phyloP scores from a whole-genome alignment of 2,113 vertebrate genomes.

The Cyanoderma ruficeps region DNA sequence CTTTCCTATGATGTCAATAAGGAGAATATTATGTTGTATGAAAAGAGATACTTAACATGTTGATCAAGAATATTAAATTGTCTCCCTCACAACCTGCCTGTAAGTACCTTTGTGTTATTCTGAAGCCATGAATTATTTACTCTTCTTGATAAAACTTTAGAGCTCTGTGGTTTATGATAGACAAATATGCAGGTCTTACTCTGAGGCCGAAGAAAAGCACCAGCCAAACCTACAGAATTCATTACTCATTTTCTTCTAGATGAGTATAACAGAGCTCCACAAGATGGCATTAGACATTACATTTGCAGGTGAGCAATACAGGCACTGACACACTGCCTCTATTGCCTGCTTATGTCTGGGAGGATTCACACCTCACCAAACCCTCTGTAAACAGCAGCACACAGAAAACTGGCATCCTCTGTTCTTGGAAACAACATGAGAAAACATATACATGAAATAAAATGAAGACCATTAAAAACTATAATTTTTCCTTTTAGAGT shows the following conservation, averaged over 20 bases:
- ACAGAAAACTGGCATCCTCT: background rate
- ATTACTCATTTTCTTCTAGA: background rate
- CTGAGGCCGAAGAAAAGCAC: background rate
- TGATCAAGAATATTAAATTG: background rate
- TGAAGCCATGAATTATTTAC: background rate
- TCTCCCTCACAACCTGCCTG: background rate
- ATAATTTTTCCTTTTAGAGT: background rate
- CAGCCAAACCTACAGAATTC: background rate
- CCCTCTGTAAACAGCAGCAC: background rate
- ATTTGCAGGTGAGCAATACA: background rate
- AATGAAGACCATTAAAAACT: background rate
- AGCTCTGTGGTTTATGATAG: background rate
- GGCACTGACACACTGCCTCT: background rate
- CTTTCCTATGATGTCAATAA: background rate
- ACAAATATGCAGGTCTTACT: background rate
- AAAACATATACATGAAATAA: background rate
- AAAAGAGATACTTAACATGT: background rate
- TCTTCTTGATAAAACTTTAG: background rate
- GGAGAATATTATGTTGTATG: background rate
- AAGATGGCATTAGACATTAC: background rate
- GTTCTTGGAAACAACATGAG: background rate
- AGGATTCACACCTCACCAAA: background rate
- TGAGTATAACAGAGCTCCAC: background rate
- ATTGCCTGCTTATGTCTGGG: background rate
- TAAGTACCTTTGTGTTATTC: background rate